Evolutionary conservation across 1,140 invertebrate species (phyloP), one percentile per base, ranked within the genome.

Genomic region (Tribolium madens): DNA sequence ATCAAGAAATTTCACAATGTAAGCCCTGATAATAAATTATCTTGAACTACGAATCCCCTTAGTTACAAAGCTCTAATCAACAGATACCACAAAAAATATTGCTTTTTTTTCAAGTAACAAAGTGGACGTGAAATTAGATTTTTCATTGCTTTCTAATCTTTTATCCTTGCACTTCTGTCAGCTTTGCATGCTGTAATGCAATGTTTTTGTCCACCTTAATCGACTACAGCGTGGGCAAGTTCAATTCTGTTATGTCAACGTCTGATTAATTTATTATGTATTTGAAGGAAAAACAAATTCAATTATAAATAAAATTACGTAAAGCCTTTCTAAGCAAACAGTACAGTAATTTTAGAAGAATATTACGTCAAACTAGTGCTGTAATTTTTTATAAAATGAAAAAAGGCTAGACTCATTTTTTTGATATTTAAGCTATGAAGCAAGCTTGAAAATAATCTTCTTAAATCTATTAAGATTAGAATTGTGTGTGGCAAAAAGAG

Each of bases 401-500:
- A 42, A 42, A 42, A 5, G 21, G 4, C n/a, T 2, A 7, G 9
- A 0, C 48, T 3, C 12, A 17, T 50, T 7, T 15, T 47, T 12
- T 50, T 17, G 47, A 9, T 50, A 50, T 50, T 50, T 50, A 15
- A 12, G 48, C 3, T 17, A 50, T 12, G 15, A 15, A 14, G 13
- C 48, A 17, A 17, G 48, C 48, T 50, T 50, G 14, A 64, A 64
- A 64, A 64, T 64, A 64, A 33, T 33, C 21, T 33, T 64, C 26
- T 33, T 33, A 33, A 33, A 64, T 64, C 57, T 64, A 64, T 64
- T 64, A 64, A 64, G 57, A 31, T 64, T 64, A 64, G 26, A 64
- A 64, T 33, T 64, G 57, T 64, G 57, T 64, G 57, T 64, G 26
- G 26, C 5, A 64, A 64, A 64, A 57, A 57, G n/a, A 47, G 48